Conservation (phyloP, 1,140 invertebrate genomes). For the Parasteatoda tepidariorum region DNA sequence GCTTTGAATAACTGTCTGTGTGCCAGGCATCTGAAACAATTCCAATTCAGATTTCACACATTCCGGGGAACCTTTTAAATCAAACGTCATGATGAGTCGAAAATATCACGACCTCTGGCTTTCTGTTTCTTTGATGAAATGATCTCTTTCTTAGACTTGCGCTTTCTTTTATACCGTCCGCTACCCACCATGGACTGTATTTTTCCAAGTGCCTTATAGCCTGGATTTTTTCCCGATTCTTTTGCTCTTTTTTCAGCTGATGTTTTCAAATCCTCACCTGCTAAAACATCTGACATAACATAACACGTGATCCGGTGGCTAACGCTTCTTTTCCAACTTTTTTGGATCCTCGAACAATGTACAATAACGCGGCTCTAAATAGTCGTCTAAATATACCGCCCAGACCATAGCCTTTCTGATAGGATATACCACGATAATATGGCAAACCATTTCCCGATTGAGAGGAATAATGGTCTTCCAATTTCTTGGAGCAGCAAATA, state of each 20-base stretch:
- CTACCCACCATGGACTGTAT: background rate
- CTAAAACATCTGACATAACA: background rate
- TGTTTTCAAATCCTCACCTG: slow-evolving; percentile 1
- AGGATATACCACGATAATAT: background rate
- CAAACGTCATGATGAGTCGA: background rate
- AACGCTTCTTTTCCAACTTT: slow-evolving; percentile 16
- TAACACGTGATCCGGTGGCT: background rate
- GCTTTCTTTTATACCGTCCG: slow-evolving; percentile 37
- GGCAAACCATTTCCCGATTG: background rate
- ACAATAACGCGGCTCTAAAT: slow-evolving; percentile 4
- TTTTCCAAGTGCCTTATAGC: background rate
- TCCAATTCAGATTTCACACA: slow-evolving; percentile 52
- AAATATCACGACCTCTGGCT: slow-evolving; percentile 2
- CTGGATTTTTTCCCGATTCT: slow-evolving; percentile 4
- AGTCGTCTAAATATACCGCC: background rate
- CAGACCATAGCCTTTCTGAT: slow-evolving; percentile 14
- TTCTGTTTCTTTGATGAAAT: slow-evolving; percentile 16
- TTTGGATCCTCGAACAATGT: background rate
- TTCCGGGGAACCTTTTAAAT: slow-evolving; percentile 17
- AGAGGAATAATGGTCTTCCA: slow-evolving; percentile 6
- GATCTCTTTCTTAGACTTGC: background rate
- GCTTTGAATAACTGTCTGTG: slow-evolving; percentile 12
- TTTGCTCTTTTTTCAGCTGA: background rate
- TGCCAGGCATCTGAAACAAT: slow-evolving; percentile 11
- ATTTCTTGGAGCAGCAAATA: background rate